A percentile compares a stretch with the other conserved stretches of the same genome.
These are phyloP conservation scores for Brachirus orientalis DNA, from an alignment of 2,113 vertebrate species.

Conservation along the genomic window DNA sequence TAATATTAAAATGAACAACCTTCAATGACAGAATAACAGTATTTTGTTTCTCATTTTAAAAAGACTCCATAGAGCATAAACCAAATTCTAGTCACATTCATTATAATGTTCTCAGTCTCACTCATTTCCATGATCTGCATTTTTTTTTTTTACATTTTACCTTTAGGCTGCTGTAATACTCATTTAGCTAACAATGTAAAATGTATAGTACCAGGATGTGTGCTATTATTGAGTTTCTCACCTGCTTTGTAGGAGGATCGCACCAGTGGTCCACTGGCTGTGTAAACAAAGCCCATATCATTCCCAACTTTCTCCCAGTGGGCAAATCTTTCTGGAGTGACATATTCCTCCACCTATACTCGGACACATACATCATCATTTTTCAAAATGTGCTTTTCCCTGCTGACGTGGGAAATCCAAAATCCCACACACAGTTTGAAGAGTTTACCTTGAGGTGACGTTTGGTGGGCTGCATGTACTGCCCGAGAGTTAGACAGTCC, in stretches of 20 bases:
- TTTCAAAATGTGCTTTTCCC: not conserved
- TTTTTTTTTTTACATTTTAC: too few species aligned
- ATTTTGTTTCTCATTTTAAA: too few species aligned
- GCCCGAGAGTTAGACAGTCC: slow-evolving; percentile 95
- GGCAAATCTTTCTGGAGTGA: slow-evolving; percentile 94
- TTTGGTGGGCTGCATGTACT: slow-evolving; percentile 99
- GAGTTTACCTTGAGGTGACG: slow-evolving; percentile 90
- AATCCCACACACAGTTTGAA: not conserved
- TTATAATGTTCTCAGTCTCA: too few species aligned
- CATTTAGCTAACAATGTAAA: not conserved
- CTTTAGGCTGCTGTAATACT: too few species aligned
- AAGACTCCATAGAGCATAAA: too few species aligned
- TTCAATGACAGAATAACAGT: too few species aligned
- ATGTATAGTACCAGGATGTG: not conserved
- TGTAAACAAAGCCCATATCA: slow-evolving; percentile 95
- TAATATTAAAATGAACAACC: not conserved
- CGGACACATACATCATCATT: slow-evolving; percentile 7
- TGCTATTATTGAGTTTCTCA: slow-evolving; percentile 56
- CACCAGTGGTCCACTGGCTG: slow-evolving; percentile 95
- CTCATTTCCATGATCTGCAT: too few species aligned
- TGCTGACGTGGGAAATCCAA: too few species aligned
- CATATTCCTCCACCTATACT: slow-evolving; percentile 92
- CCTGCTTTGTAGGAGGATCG: slow-evolving; percentile 99
- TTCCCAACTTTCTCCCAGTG: slow-evolving; percentile 94
- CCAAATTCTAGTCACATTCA: too few species aligned